Conservation (phyloP, 2,888 invertebrate genomes). For the Eilema depressum region DNA sequence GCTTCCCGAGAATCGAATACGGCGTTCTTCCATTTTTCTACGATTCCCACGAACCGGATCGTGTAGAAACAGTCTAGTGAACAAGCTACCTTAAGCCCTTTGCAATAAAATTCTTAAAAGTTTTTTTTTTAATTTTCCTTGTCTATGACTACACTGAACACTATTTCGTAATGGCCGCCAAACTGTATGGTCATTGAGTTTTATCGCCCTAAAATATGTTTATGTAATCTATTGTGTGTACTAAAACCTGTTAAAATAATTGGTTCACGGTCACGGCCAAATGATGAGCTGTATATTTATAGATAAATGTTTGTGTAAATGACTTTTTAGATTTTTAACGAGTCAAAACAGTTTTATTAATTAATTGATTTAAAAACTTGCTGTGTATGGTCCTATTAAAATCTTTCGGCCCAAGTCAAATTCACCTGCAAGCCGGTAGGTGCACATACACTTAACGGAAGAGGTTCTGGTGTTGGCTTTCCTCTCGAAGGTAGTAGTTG, state of each 20-base stretch:
- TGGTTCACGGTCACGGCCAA: slow-evolving; percentile 11
- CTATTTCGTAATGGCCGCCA: slow-evolving; percentile 1
- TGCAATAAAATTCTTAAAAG: neutral
- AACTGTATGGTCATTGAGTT: slow-evolving; percentile 9
- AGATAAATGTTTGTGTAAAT: neutral
- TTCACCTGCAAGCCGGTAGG: too few species aligned
- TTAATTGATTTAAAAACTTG: too few species aligned
- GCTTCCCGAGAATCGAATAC: neutral
- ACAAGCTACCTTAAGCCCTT: neutral
- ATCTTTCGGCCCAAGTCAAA: too few species aligned
- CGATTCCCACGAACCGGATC: neutral
- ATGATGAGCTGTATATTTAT: neutral
- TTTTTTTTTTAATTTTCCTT: neutral
- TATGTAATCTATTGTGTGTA: slow-evolving; percentile 12
- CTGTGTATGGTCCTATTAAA: too few species aligned
- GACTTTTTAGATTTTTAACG: neutral
- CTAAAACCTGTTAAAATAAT: slow-evolving; percentile 3
- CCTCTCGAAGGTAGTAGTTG: too few species aligned
- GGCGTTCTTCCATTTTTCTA: neutral
- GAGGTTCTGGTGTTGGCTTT: too few species aligned
- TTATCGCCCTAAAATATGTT: slow-evolving; percentile 15
- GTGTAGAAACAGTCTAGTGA: too few species aligned
- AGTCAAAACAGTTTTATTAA: too few species aligned
- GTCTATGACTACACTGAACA: neutral
- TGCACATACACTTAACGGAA: too few species aligned